Evolutionary conservation across 2,888 invertebrate genomes (phyloP).

Genomic region (Coelinius sp.): DNA sequence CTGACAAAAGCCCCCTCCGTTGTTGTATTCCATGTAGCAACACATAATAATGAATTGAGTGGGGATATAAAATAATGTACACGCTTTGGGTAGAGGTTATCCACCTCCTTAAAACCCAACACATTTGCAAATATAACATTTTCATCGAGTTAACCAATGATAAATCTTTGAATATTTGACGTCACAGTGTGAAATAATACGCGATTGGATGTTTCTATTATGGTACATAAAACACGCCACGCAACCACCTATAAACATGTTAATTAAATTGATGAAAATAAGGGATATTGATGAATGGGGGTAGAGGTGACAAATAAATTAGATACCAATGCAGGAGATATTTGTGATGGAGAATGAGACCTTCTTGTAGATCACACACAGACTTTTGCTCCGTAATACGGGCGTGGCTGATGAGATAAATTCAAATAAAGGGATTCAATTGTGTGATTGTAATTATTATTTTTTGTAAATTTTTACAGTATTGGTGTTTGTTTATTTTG

Average conservation of each 20-base stretch:
- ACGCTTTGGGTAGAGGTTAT: constrained; percentile 24
- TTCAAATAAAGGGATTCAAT: background rate
- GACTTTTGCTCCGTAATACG: constrained; percentile 8
- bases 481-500: background rate
- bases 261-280: constrained; percentile 63
- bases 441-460: too few species aligned
- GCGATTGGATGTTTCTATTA: constrained; percentile 67
- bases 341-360: too few species aligned
- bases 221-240: constrained; percentile 70
- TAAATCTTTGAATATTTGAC: constrained; percentile 55
- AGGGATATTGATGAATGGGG: constrained; percentile 16
- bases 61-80: constrained; percentile 20
- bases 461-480: too few species aligned
- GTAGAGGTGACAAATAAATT: constrained; percentile 26
- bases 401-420: constrained; percentile 30
- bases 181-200: constrained; percentile 60
- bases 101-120: constrained; percentile 42
- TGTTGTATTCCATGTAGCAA: constrained; percentile 52
- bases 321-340: too few species aligned
- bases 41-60: constrained; percentile 44
- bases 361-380: background rate
- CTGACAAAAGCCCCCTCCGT: constrained; percentile 51
- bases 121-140: constrained; percentile 46
- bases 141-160: constrained; percentile 52
- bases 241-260: constrained; percentile 68